Evolutionary conservation across 2,113 vertebrate species (phyloP), one percentile per base, ranked within the genome.

Genomic region (Manacus vitellinus): DNA sequence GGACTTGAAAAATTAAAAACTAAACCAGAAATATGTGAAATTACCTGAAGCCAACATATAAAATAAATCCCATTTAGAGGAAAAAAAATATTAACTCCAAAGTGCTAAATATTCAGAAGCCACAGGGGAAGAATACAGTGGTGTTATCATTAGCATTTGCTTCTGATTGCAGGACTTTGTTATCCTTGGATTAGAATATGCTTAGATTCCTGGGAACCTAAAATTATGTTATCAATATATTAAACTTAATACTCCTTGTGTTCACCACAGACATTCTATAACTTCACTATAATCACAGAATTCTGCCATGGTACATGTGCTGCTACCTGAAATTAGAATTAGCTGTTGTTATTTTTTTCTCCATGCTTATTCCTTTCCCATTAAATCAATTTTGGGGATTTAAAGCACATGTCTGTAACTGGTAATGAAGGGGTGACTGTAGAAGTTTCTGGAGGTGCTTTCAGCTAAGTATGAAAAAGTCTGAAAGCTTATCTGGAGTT

Each of bases 401-500:
- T 88, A 83, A 76, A 77, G 75, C 71, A 89, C 55, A 46, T 92
- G 22, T 65, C 66, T 24, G 5, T 25, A 68, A 47, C 66, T 1
- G 8, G 44, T 6, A 79, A 68, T 23, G 62, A 88, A 35, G n/a
- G 22, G 22, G 65, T 92, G 87, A 84, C 4, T 19, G 83, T 39
- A 82, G 23, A 89, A 85, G 55, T 63, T 96, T 88, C 44, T 82
- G 75, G 79, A 90, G 51, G 55, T 22, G 39, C 75, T 90, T 92
- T 80, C 75, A 77, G 88, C 62, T 67, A 90, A 94, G 82, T 27
- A 89, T 62, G 61, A 93, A 67, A 51, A 92, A 70, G 33, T 71
- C 78, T 77, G 72, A 85, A 92, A 86, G 67, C 82, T 93, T 90
- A 94, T 86, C 93, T 90, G 63, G 46, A 67, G 47, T 35, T 86